A percentile compares a stretch with the other conserved stretches of the same genome.
Conservation (phyloP, 1,140 invertebrate genomes). For the Telenomus remus region DNA sequence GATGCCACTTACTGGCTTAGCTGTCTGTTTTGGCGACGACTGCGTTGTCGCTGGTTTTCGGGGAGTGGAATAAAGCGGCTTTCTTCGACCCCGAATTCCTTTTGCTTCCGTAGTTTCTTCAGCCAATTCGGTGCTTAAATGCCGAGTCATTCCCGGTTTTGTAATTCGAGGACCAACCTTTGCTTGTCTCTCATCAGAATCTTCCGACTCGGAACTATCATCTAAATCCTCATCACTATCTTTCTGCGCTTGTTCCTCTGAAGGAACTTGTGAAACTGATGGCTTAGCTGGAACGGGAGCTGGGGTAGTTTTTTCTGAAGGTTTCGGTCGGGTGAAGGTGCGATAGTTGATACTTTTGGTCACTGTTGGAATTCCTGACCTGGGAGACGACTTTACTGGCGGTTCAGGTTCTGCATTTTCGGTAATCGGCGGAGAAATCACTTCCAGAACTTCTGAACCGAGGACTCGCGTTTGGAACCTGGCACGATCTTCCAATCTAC, state of each 20-base stretch:
- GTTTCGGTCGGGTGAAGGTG: constrained; percentile 35
- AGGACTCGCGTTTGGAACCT: constrained; percentile 83
- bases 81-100: constrained; percentile 84
- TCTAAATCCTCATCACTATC: constrained; percentile 25
- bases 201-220: constrained; percentile 56
- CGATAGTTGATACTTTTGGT: constrained; percentile 66
- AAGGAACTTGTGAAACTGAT: neutral
- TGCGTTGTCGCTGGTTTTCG: constrained; percentile 67
- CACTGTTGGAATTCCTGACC: constrained; percentile 73
- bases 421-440: constrained; percentile 1
- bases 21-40: constrained; percentile 66
- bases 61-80: constrained; percentile 79
- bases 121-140: constrained; percentile 65
- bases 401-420: constrained; percentile 13
- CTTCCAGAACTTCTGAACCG: constrained; percentile 41
- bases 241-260: neutral
- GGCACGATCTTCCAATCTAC: constrained; percentile 80
- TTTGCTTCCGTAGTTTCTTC: constrained; percentile 75
- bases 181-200: constrained; percentile 75
- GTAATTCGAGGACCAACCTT: constrained; percentile 73
- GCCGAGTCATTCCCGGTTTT: constrained; percentile 65
- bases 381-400: constrained; percentile 45
- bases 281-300: neutral
- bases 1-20: constrained; percentile 56
- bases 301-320: constrained; percentile 9